phyloP scores from a whole-genome alignment of 2,113 vertebrate species.

The Morone saxatilis region DNA sequence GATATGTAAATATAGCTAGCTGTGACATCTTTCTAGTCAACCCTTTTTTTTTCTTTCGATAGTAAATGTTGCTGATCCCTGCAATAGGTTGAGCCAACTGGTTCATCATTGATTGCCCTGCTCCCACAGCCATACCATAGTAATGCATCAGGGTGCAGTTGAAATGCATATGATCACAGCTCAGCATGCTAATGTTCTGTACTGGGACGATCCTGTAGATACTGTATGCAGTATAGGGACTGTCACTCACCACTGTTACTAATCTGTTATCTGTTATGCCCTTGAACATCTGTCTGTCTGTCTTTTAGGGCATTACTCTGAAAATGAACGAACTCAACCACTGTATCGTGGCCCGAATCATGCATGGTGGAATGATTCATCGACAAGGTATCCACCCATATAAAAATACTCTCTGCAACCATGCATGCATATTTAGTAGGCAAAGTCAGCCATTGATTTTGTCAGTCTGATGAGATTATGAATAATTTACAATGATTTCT shows the following conservation, averaged over 20 bases:
- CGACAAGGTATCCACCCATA: slow-evolving; percentile 90
- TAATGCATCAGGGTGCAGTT: neutral
- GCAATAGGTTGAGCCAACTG: neutral
- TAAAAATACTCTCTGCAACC: neutral
- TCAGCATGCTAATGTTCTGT: neutral
- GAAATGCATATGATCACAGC: neutral
- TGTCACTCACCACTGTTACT: neutral
- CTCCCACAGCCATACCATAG: neutral
- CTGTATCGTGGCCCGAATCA: slow-evolving; percentile 98
- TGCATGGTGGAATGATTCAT: slow-evolving; percentile 99
- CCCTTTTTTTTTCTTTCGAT: too few species aligned
- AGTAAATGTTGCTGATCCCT: too few species aligned
- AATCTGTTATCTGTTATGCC: too few species aligned
- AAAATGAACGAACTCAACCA: slow-evolving; percentile 99
- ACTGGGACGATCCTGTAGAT: neutral
- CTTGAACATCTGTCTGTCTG: neutral
- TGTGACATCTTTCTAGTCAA: neutral
- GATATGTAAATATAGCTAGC: neutral
- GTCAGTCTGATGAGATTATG: neutral
- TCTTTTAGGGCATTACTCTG: slow-evolving; percentile 95
- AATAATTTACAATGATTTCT: neutral
- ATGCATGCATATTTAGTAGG: neutral
- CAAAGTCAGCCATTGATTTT: neutral
- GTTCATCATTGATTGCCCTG: neutral
- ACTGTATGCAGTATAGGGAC: neutral